Base-by-base conservation (phyloP, 2,797 vertebrate species). In the Xyrichtys novacula region DNA sequence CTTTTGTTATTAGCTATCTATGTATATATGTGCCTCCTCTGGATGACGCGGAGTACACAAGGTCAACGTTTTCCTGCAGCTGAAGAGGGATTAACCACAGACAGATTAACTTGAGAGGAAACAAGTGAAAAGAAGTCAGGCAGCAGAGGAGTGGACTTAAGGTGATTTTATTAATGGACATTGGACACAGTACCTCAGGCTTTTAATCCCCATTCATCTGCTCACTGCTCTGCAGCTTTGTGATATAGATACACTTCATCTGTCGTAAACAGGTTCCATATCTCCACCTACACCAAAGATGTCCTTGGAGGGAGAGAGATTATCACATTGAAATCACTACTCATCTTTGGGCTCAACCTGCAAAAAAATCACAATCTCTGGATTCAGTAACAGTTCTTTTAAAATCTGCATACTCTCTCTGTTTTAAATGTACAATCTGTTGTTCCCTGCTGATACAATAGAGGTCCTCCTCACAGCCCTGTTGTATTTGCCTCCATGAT, bases 21-120 rank as follows among this genome's bases (percentile, higher is more conserved):
- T 54, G 16, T 32, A 43, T 26, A 23, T 2, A 31, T 43, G 54
- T 22, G 20, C 55, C 14, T 17, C 28, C 17, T 23, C 17, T 8
- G 1, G 48, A 54, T 47, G 31, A 66, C 22, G 34, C 22, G 7
- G 29, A 57, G 55, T 39, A 46, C 62, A 53, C 60, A 64, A 85
- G 76, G 80, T 67, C 74, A 76, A 16, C 9, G 44, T 52, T 52
- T 67, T 53, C 32, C 62, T 65, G 34, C 56, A 71, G 55, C 40
- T 61, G 72, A 66, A 34, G 48, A 57, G 36, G 72, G 83, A 86
- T 88, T 78, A 81, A 68, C 39, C 17, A 26, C 59, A 72, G 40
- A 52, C 66, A 50, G 79, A 78, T 83, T 23, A 84, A 47, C 43
- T 17, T 32, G 1, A 28, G 39, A 55, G 42, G 53, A 40, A 74